Evolutionary conservation across 1,140 invertebrate species (phyloP), one percentile per base, ranked within the genome.

Genomic region (Wiebesia pumilae): DNA sequence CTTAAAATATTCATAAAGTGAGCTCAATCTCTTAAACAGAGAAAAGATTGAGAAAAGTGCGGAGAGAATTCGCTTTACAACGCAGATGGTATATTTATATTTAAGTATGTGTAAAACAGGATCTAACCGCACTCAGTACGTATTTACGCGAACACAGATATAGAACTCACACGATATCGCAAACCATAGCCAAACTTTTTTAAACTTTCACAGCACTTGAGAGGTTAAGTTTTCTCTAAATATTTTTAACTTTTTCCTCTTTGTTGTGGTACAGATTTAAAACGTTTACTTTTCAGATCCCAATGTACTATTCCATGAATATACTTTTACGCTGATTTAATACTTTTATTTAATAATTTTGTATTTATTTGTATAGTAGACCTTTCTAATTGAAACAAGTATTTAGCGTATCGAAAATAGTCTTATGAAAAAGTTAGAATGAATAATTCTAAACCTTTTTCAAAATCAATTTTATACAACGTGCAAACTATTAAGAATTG

Each of bases 171-270:
- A 43, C n/a, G 21, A 75, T 75, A 24, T 75, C 9, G 2, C 35
- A 27, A 43, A 33, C 38, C 43, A 75, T 75, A 75, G 43, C 10
- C 69, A 27, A 75, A 75, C 71, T 75, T 75, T 43, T 14, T 24
- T 43, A 2, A 75, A 43, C 71, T 75, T 43, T 43, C 35, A 27
- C 10, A 19, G 19, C 43, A 43, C 71, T 43, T 27, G 71, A n/a
- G 65, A 33, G 65, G 71, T 38, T 73, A 73, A 73, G 38, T 75
- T 75, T 75, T 19, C 0, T n/a, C 71, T 40, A 75, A 75, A 75
- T 71, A 71, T 75, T n/a, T 73, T 75, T 7, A 43, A 75, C 16
- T 33, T 75, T 43, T 40, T 40, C 1, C 33, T 14, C 0, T 14
- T 43, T 43, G 1, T 75, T 1, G n/a, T 75, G 12, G 69, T 38